phyloP scores from a whole-genome alignment of 1,140 invertebrate species.

The Hermatobates lingyangjiaoensis region DNA sequence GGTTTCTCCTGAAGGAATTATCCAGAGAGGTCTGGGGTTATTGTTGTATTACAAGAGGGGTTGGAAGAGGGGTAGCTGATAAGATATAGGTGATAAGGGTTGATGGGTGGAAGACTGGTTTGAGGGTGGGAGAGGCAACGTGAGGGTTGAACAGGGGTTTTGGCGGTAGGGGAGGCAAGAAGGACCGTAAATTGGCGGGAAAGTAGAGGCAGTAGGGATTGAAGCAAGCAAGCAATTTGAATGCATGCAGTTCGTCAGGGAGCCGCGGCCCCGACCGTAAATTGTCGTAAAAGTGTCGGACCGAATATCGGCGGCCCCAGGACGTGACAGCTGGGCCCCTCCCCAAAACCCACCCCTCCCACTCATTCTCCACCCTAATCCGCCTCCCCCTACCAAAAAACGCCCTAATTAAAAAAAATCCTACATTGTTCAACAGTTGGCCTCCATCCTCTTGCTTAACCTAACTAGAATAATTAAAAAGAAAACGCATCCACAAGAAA shows the following conservation, averaged over 20 bases:
- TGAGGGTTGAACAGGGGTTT: slow-evolving; percentile 2
- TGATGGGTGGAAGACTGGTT: neutral
- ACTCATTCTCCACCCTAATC: slow-evolving; percentile 1
- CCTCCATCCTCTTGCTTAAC: too few relatives aligned
- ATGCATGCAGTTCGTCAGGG: slow-evolving; percentile 15
- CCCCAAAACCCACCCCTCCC: neutral
- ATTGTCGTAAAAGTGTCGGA: slow-evolving; percentile 15
- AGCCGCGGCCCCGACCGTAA: slow-evolving; percentile 9
- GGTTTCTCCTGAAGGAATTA: too few relatives aligned
- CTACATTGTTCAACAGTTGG: too few relatives aligned
- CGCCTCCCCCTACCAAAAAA: neutral
- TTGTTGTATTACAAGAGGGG: too few relatives aligned
- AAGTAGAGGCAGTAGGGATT: slow-evolving; percentile 7
- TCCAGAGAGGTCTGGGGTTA: too few relatives aligned
- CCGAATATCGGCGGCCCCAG: slow-evolving; percentile 8
- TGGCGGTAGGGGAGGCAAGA: neutral
- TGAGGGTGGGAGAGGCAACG: neutral
- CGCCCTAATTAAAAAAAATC: too few relatives aligned
- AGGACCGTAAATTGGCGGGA: slow-evolving; percentile 13
- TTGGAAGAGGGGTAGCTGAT: too few relatives aligned
- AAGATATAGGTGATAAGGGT: too few relatives aligned
- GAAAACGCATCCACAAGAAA: too few relatives aligned
- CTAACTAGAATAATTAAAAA: too few relatives aligned
- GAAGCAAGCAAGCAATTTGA: slow-evolving; percentile 15
- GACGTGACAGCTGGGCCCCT: slow-evolving; percentile 1